phyloP scores from a whole-genome alignment of 2,113 vertebrate species.

The Proteles cristata region DNA sequence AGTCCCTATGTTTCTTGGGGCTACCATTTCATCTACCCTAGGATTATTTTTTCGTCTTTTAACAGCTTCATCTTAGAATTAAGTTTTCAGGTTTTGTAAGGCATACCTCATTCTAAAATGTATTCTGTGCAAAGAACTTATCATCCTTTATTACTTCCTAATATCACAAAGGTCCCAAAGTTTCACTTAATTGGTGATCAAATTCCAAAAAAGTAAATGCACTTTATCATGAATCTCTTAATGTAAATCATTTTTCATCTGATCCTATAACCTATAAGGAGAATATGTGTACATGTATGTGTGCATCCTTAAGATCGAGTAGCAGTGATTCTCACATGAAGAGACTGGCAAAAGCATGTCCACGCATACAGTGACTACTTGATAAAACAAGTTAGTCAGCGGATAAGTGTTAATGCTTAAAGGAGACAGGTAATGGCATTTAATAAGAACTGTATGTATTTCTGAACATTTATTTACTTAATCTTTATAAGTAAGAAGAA shows the following conservation, averaged over 20 bases:
- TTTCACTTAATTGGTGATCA: neutral
- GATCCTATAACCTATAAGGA: neutral
- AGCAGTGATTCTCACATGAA: neutral
- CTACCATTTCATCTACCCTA: neutral
- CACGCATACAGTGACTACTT: neutral
- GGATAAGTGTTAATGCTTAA: neutral
- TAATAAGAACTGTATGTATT: neutral
- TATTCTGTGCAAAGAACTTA: neutral
- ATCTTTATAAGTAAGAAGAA: neutral
- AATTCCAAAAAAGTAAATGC: neutral
- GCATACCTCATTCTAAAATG: neutral
- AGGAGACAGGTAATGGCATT: neutral
- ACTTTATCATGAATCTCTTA: neutral
- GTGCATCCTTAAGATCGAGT: neutral
- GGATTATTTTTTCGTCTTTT: neutral
- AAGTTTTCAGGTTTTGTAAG: neutral
- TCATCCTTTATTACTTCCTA: neutral
- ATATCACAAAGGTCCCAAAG: neutral
- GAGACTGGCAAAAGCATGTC: neutral
- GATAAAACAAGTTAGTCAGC: neutral
- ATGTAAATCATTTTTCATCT: neutral
- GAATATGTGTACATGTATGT: neutral
- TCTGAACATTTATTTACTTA: neutral
- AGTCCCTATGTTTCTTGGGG: neutral
- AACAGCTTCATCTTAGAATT: neutral